Conservation (phyloP, 2,888 invertebrate species). For the Scrobipalpa atriplicella region DNA sequence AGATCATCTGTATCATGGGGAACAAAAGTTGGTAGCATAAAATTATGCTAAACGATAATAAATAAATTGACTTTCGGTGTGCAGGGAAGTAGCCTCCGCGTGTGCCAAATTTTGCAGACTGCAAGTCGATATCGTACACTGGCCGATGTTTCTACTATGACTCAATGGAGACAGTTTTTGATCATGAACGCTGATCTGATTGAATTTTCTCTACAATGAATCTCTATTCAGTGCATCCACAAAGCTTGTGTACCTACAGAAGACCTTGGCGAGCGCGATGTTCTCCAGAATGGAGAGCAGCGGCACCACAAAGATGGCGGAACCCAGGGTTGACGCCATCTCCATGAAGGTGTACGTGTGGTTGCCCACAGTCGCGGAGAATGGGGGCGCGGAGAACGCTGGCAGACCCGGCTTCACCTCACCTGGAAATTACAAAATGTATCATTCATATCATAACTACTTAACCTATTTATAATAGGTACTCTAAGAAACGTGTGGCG, state of each 20-base stretch:
- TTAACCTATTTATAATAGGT: too few relatives aligned
- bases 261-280: slow-evolving; percentile 97
- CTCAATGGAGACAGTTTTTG: too few relatives aligned
- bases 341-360: slow-evolving; percentile 85
- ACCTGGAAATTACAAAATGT: slow-evolving; percentile 69
- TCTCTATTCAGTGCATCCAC: neutral
- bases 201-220: neutral
- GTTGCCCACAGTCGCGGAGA: slow-evolving; percentile 85
- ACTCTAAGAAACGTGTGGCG: too few relatives aligned
- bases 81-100: too few relatives aligned
- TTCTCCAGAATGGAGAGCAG: slow-evolving; percentile 95
- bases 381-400: slow-evolving; percentile 84
- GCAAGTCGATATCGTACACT: too few relatives aligned
- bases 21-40: too few relatives aligned
- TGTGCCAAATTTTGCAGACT: too few relatives aligned
- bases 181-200: neutral
- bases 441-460: too few relatives aligned
- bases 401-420: slow-evolving; percentile 88
- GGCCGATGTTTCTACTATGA: too few relatives aligned
- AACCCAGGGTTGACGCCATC: slow-evolving; percentile 91
- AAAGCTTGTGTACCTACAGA: slow-evolving; percentile 73
- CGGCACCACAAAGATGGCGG: slow-evolving; percentile 93
- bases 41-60: too few relatives aligned
- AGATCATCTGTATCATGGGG: too few relatives aligned
- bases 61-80: too few relatives aligned